A percentile compares a stretch with the other conserved stretches of the same genome.
phyloP scores from a whole-genome alignment of 2,113 vertebrate species.

The Sphaerodactylus townsendi region DNA sequence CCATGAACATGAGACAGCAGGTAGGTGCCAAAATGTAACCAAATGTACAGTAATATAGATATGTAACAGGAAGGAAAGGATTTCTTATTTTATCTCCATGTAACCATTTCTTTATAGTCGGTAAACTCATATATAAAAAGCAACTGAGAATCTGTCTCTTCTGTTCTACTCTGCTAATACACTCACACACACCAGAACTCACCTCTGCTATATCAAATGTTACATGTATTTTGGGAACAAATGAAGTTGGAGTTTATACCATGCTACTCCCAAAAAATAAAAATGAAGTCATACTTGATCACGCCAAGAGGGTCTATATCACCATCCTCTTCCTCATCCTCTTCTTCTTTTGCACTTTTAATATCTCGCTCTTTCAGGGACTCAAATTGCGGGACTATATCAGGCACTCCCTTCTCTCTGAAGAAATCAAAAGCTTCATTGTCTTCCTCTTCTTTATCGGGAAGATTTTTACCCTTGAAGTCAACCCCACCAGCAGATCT shows the following conservation, averaged over 20 bases:
- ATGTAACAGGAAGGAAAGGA: too few relatives aligned
- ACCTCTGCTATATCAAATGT: too few relatives aligned
- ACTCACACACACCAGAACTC: too few relatives aligned
- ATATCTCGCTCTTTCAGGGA: not conserved
- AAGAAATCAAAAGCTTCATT: conserved; percentile 81
- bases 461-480: conserved; percentile 59
- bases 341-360: not conserved
- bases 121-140: too few relatives aligned
- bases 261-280: not conserved
- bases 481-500: conserved; percentile 62
- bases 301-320: conserved; percentile 81
- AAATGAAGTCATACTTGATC: conserved; percentile 71
- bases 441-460: conserved; percentile 59
- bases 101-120: too few relatives aligned
- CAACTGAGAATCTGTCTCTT: too few relatives aligned
- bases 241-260: not conserved
- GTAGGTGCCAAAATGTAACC: too few relatives aligned
- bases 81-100: too few relatives aligned
- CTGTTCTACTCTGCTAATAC: too few relatives aligned
- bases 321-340: conserved; percentile 70
- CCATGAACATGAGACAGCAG: too few relatives aligned
- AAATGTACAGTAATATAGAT: too few relatives aligned
- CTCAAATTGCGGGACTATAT: conserved; percentile 36
- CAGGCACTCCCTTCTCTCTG: conserved; percentile 62
- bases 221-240: not conserved